Conservation (phyloP, 2,113 vertebrate species). For the Variabilichromis moorii region DNA sequence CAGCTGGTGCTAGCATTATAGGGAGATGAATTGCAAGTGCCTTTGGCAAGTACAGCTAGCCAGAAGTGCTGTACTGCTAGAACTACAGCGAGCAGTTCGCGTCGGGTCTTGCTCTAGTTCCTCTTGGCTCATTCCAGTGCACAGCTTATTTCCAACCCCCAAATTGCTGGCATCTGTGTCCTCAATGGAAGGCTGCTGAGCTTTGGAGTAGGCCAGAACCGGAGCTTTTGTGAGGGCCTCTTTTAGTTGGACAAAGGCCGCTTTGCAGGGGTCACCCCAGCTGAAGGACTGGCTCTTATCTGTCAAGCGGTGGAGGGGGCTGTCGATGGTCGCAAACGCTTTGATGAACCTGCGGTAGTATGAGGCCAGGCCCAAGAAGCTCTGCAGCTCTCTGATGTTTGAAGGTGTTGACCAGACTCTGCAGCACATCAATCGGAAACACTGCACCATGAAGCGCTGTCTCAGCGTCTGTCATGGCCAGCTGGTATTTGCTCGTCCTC, state of each 20-base stretch:
- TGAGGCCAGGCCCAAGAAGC: background rate
- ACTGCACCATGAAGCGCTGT: too few relatives aligned
- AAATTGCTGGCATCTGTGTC: background rate
- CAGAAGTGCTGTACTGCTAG: background rate
- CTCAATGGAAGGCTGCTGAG: background rate
- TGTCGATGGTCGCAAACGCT: background rate
- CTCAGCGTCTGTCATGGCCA: too few relatives aligned
- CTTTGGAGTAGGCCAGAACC: background rate
- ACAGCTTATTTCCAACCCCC: background rate
- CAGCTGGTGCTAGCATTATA: too few relatives aligned
- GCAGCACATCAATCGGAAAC: too few relatives aligned
- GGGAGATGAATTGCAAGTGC: too few relatives aligned
- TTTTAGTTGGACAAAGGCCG: background rate
- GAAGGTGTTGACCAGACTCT: background rate
- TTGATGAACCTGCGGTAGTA: background rate
- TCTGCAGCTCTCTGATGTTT: background rate
- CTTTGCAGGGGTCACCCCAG: background rate
- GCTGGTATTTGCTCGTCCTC: too few relatives aligned
- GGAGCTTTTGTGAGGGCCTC: background rate
- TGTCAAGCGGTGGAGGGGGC: fast-evolving
- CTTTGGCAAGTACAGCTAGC: too few relatives aligned
- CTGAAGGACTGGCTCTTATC: background rate
- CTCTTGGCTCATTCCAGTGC: background rate
- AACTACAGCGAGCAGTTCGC: background rate
- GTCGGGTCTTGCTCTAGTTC: background rate